A percentile compares a stretch with the other conserved stretches of the same genome.
Conservation (phyloP, 2,888 invertebrate species). For the Thereva nobilitata region DNA sequence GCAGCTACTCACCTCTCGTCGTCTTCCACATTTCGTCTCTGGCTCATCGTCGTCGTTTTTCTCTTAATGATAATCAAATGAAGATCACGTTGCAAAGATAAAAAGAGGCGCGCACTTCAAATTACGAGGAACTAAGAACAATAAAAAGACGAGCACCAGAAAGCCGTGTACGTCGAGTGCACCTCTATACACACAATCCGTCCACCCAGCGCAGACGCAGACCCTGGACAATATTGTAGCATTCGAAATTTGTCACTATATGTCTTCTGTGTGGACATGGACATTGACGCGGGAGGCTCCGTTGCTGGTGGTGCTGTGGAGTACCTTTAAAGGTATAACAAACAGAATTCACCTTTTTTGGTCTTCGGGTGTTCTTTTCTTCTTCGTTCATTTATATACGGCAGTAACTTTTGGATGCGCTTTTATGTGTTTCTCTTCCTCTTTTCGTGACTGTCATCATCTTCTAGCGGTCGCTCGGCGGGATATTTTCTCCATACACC, state of each 20-base stretch:
- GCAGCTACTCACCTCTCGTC: constrained; percentile 4
- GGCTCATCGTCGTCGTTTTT: neutral
- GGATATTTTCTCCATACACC: too few relatives aligned
- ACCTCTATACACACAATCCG: neutral
- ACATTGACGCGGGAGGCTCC: too few relatives aligned
- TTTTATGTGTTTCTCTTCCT: constrained; percentile 30
- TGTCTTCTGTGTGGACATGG: too few relatives aligned
- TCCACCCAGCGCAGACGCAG: too few relatives aligned
- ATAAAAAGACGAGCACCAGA: constrained; percentile 1
- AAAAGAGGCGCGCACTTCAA: constrained; percentile 28
- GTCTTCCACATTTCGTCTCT: constrained; percentile 7
- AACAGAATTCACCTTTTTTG: neutral
- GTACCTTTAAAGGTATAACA: too few relatives aligned
- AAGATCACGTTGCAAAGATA: constrained; percentile 35
- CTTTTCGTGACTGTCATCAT: constrained; percentile 11
- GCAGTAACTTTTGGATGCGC: too few relatives aligned
- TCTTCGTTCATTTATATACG: constrained; percentile 8
- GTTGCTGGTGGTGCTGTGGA: too few relatives aligned
- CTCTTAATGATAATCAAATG: constrained; percentile 26
- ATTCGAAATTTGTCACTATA: too few relatives aligned
- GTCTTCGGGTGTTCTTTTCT: constrained; percentile 6
- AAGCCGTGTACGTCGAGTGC: neutral
- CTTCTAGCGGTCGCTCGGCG: neutral
- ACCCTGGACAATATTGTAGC: too few relatives aligned
- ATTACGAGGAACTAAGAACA: constrained; percentile 15